A percentile compares a stretch with the other conserved stretches of the same genome.
Conservation (phyloP, 2,888 invertebrate species). For the Tanytarsus gracilentus region DNA sequence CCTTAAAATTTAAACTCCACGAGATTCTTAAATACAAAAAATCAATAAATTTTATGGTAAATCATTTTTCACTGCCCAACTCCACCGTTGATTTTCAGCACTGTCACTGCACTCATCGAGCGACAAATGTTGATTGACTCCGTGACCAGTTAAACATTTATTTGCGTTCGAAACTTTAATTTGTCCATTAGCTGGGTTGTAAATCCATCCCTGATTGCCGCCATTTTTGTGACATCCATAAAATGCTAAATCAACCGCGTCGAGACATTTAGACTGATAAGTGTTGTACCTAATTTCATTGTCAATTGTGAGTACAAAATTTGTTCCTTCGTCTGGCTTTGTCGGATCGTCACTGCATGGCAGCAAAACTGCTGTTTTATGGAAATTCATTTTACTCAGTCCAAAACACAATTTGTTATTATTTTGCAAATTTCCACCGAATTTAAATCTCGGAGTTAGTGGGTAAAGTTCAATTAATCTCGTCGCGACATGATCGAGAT, state of each 20-base stretch:
- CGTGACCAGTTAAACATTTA: not conserved
- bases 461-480: conserved; percentile 66
- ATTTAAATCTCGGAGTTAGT: too few relatives aligned
- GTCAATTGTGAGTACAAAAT: not conserved
- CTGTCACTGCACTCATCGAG: not conserved
- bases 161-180: not conserved
- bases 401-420: not conserved
- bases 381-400: not conserved
- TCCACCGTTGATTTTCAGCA: not conserved
- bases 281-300: not conserved
- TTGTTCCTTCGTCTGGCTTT: too few relatives aligned
- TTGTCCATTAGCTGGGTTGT: not conserved
- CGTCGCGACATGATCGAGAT: conserved; percentile 84
- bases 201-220: not conserved
- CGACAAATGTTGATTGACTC: not conserved
- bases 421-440: too few relatives aligned
- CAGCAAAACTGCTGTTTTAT: too few relatives aligned
- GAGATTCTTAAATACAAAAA: too few relatives aligned
- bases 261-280: not conserved
- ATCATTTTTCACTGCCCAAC: not conserved
- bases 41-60: too few relatives aligned
- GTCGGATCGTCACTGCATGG: too few relatives aligned
- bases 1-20: too few relatives aligned
- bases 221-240: not conserved
- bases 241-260: not conserved